Base-by-base conservation (phyloP, 2,888 invertebrate genomes). In the Luffia ferchaultella region DNA sequence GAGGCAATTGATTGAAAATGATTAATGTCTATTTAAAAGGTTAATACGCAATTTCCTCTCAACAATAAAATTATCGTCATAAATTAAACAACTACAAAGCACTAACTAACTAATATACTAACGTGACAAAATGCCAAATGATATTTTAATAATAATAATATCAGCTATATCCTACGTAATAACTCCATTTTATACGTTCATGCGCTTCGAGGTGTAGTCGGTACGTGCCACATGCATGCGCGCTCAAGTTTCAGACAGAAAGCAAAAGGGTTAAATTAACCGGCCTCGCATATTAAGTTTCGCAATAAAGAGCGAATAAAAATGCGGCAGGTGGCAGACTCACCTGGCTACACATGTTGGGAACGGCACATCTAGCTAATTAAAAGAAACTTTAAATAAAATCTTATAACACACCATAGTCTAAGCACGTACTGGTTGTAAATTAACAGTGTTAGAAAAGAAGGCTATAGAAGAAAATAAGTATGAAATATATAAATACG, bases 331-430 rank as follows among this genome's bases (percentile, higher is more conserved):
- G 78, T 80, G 79, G 61, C 57, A 55, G 58, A 53, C 64, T 71
- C 80, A 82, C 77, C 82, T 80, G 82, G 76, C 63, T 63, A 64
- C 79, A 76, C 75, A 69, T 77, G 76, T 72, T 70, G 45, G 40
- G 45, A 61, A 61, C 59, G 67, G 67, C 65, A 65, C 63, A 63
- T 67, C 66, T 62, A 63, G 62, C 65, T 74, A 76, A 76, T 73
- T 68, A 70, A 64, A 62, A 20, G 42, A 63, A 64, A 66, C 61
- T 62, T 50, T 52, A 52, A 62, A 66, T 63, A 61, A 64, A 45
- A 18, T 49, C 1, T 18, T 17, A 47, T 47, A 30, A 30, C 3
- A 30, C 12, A 30, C 12, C 12, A 3, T 30, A 3, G 5, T 30
- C 12, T 30, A 30, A 30, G 30, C 30, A 30, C 30, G 30, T 30